Evolutionary conservation across 1,140 invertebrate genomes (phyloP), one percentile per base, ranked within the genome.

Genomic region (Maconellicoccus hirsutus): DNA sequence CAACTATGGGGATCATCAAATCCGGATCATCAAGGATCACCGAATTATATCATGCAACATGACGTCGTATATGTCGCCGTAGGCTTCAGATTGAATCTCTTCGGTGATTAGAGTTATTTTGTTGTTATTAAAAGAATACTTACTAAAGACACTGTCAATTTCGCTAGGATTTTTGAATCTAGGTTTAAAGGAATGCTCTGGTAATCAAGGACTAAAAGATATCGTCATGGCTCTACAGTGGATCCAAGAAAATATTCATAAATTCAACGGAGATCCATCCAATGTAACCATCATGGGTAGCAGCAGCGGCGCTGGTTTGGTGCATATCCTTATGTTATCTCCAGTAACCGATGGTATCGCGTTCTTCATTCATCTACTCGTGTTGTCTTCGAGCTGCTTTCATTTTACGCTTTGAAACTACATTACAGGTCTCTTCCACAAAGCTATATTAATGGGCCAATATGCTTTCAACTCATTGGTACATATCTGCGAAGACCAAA

Each of bases 201-300:
- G 91, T 73, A 91, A 96, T 84, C 94, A 93, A 76, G 94, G 92
- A 0, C 80, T 96, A 8, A 80, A 94, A n/a, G 93, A 96, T 80
- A 90, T 94, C 80, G 85, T 92, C 72, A 91, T 91, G 0, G 92
- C 90, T 0, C 79, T 94, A 8, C 84, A 91, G 72, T 95, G 92
- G 92, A 83, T 97, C 29, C 87, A 89, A 76, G 86, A 94, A 78
- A 91, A 96, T 81, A 88, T 91, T 73, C 84, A 82, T 26, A 84
- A 87, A 76, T 86, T 98, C 76, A 91, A 93, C 14, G 96, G 96
- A 0, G 89, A 97, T 81, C 85, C 88, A 0, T 81, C 81, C 25
- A 84, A 82, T 0, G 89, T 98, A 1, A 98, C 96, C 0, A 77
- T 98, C 19, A 87, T 98, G 80, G 95, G 95, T 0, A 94, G 98